Conservation (phyloP, 92 coral and sea anemone genomes). For the Meandrina meandrites region DNA sequence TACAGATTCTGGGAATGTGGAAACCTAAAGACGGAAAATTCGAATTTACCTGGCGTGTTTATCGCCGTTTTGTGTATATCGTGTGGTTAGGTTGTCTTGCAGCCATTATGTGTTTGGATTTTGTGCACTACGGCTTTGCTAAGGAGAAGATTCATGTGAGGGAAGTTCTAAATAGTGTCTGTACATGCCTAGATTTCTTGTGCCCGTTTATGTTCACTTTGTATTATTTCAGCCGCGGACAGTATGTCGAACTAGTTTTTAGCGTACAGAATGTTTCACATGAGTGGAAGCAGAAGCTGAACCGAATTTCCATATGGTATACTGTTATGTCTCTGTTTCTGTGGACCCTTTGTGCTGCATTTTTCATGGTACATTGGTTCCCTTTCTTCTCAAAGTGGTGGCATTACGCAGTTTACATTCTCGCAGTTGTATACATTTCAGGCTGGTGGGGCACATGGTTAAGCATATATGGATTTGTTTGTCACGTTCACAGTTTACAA, state of each 20-base stretch:
- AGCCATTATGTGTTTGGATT: conserved; percentile 62
- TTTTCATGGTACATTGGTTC: conserved; percentile 61
- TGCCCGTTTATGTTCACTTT: conserved; percentile 66
- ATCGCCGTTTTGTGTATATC: conserved; percentile 33
- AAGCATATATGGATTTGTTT: conserved; percentile 67
- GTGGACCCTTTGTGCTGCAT: conserved; percentile 59
- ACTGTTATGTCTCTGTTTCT: conserved; percentile 50
- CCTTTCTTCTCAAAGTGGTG: conserved; percentile 62
- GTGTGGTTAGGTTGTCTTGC: conserved; percentile 53
- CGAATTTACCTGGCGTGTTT: conserved; percentile 46
- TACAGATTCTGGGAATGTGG: conserved; percentile 68
- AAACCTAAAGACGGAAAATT: conserved; percentile 39
- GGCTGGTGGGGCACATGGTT: conserved; percentile 79
- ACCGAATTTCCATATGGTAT: conserved; percentile 38
- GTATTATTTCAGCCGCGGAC: conserved; percentile 63
- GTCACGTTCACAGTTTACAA: conserved; percentile 70
- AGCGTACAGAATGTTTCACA: conserved; percentile 59
- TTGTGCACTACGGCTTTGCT: conserved; percentile 65
- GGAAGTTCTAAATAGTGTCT: conserved; percentile 60
- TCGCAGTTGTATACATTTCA: conserved; percentile 42
- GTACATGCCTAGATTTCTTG: conserved; percentile 61
- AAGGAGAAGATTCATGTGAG: conserved; percentile 36
- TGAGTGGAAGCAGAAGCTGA: conserved; percentile 39
- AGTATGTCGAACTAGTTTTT: conserved; percentile 54
- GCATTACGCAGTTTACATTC: conserved; percentile 55